Percentiles rank a stretch among this genome's conserved stretches.
Evolutionary conservation across 1,140 invertebrate species (phyloP).

Genomic region (Melanaphis sacchari): DNA sequence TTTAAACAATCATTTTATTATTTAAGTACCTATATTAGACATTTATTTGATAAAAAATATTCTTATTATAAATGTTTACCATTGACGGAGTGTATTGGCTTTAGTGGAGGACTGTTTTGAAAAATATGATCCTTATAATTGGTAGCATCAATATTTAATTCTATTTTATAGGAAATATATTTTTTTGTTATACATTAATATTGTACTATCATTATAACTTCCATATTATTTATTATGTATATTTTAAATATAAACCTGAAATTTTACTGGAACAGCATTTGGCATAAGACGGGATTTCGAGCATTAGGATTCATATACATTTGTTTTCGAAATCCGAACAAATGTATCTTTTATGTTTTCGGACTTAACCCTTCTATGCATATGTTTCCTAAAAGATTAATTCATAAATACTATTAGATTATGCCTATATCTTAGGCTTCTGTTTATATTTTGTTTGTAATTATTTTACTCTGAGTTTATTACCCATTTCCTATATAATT

Average conservation of each 20-base stretch:
- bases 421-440: not conserved
- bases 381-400: not conserved
- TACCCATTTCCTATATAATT: not conserved
- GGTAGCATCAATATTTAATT: not conserved
- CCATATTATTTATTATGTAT: too few relatives aligned
- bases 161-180: not conserved
- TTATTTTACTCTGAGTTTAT: not conserved
- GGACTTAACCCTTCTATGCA: not conserved
- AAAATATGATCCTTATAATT: too few relatives aligned
- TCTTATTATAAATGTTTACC: not conserved
- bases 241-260: not conserved
- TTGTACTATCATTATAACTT: too few relatives aligned
- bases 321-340: slow-evolving; percentile 3
- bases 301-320: not conserved
- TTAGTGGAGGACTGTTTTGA: too few relatives aligned
- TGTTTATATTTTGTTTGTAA: not conserved
- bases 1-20: too few relatives aligned
- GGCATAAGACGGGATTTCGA: not conserved
- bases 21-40: too few relatives aligned
- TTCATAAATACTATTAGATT: not conserved
- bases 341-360: not conserved
- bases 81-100: too few relatives aligned
- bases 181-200: too few relatives aligned
- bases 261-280: not conserved
- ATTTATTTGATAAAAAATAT: too few relatives aligned